These are phyloP conservation scores for Campylomormyrus numenius DNA, from an alignment of 2,113 vertebrate species.

Conservation along the genomic window DNA sequence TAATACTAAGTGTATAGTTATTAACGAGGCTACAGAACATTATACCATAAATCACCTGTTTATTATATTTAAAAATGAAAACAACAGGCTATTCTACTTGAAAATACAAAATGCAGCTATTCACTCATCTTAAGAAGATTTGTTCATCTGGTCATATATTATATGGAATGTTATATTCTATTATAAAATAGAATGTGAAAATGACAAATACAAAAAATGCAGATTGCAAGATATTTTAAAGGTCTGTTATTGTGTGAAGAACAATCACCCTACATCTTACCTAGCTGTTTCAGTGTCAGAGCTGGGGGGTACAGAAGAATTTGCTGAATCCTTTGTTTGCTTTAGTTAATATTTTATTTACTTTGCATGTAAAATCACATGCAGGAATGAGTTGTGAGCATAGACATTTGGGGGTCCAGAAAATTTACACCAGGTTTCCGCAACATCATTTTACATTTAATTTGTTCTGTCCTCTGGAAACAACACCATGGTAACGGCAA, in stretches of 20 bases:
- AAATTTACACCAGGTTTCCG: conserved; percentile 19
- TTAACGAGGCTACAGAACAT: conserved; percentile 9
- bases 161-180: conserved; percentile 15
- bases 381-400: not conserved
- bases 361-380: conserved; percentile 6
- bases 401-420: not conserved
- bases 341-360: conserved; percentile 26
- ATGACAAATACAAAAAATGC: not conserved
- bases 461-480: conserved; percentile 46
- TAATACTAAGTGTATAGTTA: not conserved
- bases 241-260: not conserved
- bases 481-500: conserved; percentile 47
- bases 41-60: not conserved
- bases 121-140: not conserved
- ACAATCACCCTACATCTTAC: not conserved
- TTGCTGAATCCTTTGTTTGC: not conserved
- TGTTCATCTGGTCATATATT: conserved; percentile 9
- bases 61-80: not conserved
- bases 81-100: not conserved
- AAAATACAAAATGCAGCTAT: not conserved
- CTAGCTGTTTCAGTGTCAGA: not conserved
- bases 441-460: conserved; percentile 32
- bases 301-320: not conserved
- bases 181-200: not conserved
- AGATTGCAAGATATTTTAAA: not conserved